phyloP scores from a whole-genome alignment of 2,797 vertebrate genomes.

The Urophycis tenuis region DNA sequence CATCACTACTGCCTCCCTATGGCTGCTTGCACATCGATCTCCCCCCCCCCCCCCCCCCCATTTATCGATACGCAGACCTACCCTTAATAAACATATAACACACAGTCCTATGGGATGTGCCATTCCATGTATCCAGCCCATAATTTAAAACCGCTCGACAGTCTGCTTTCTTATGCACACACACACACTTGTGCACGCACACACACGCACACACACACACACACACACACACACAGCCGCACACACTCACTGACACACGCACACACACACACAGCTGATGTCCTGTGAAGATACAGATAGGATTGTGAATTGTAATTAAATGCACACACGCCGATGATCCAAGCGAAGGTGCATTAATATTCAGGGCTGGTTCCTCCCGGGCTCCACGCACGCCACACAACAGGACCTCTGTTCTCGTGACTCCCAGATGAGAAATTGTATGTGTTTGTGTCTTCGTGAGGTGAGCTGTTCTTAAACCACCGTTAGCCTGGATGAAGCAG shows the following conservation, averaged over 20 bases:
- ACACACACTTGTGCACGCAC: neutral
- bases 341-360: conserved; percentile 71
- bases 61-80: conserved; percentile 22
- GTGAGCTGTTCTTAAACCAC: conserved; percentile 5
- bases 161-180: conserved; percentile 38
- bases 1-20: conserved; percentile 29
- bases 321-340: conserved; percentile 60
- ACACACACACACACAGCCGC: conserved; percentile 17
- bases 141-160: too few relatives aligned
- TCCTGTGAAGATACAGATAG: conserved; percentile 57
- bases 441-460: conserved; percentile 43
- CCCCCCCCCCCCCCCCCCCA: neutral
- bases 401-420: conserved; percentile 76
- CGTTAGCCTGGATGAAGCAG: neutral
- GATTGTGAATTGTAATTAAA: conserved; percentile 60
- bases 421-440: conserved; percentile 64
- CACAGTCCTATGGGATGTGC: neutral
- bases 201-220: conserved; percentile 27
- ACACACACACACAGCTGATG: conserved; percentile 32
- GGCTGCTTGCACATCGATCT: conserved; percentile 5
- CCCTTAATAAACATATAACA: neutral
- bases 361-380: conserved; percentile 65
- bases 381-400: conserved; percentile 75
- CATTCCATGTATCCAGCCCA: neutral
- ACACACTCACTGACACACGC: conserved; percentile 25